Evolutionary conservation across 2,888 invertebrate species (phyloP).

Genomic region (Acanthosepion lycidas): DNA sequence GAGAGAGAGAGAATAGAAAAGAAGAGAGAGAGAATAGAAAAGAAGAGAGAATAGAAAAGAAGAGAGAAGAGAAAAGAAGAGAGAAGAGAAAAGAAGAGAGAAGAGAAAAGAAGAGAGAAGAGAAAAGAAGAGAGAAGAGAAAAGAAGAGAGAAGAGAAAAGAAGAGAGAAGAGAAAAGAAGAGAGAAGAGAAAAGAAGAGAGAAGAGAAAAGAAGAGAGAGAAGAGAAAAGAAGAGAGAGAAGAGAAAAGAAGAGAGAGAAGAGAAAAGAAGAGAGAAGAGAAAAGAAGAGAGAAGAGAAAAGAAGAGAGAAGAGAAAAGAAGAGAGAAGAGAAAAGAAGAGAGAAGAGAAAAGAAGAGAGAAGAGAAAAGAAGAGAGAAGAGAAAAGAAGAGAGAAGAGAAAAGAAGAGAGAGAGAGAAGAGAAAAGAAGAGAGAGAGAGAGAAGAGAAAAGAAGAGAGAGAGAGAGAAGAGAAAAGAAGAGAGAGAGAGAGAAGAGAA

Average conservation of each 20-base stretch:
- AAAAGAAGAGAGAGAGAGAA: no score
- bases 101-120: not conserved
- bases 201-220: not conserved
- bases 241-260: not conserved
- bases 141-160: not conserved
- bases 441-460: not conserved
- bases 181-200: not conserved
- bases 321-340: rapidly evolving
- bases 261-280: not conserved
- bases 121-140: not conserved
- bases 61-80: not conserved
- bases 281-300: not conserved
- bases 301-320: not conserved
- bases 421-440: not conserved
- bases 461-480: no score
- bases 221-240: not conserved
- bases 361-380: not conserved
- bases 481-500: not conserved
- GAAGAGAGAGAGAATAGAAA: no score
- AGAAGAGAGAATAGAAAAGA: not conserved
- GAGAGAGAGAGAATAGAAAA: not conserved
- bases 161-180: not conserved
- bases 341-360: no score
- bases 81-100: not conserved
- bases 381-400: no score